A percentile compares a stretch with the other conserved stretches of the same genome.
Evolutionary conservation across 1,140 invertebrate species (phyloP).

Genomic region (Drosophila repletoides): DNA sequence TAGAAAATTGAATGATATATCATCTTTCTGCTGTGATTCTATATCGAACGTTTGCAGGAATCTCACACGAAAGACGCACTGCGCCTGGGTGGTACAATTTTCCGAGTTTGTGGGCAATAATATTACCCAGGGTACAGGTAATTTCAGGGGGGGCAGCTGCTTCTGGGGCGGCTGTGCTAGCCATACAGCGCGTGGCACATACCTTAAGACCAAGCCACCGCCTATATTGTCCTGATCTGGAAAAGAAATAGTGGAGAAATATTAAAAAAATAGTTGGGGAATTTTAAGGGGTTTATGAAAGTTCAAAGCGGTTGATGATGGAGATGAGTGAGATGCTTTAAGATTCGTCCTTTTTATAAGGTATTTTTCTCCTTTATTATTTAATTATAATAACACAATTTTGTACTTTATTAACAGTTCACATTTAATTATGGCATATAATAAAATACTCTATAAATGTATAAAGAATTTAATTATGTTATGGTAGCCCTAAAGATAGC

Average conservation of each 20-base stretch:
- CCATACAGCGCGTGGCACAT: slow-evolving; percentile 84
- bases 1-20: slow-evolving; percentile 86
- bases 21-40: slow-evolving; percentile 85
- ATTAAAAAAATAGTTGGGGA: not conserved
- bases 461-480: too few species aligned
- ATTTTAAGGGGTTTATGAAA: not conserved
- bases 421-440: too few species aligned
- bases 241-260: not conserved
- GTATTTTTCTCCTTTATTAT: not conserved
- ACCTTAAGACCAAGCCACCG: slow-evolving; percentile 59
- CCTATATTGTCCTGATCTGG: slow-evolving; percentile 65
- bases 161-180: slow-evolving; percentile 84
- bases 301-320: too few species aligned
- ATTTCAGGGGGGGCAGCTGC: slow-evolving; percentile 71
- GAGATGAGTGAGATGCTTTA: too few species aligned
- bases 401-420: not conserved
- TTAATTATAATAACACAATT: slow-evolving; percentile 5
- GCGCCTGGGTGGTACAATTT: slow-evolving; percentile 83
- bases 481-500: too few species aligned
- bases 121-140: slow-evolving; percentile 83
- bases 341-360: too few species aligned
- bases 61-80: slow-evolving; percentile 84
- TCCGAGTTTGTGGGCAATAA: slow-evolving; percentile 84
- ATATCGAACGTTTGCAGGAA: slow-evolving; percentile 89
- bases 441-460: too few species aligned